phyloP scores from a whole-genome alignment of 1,140 invertebrate species.

The Solenopsis fugax region DNA sequence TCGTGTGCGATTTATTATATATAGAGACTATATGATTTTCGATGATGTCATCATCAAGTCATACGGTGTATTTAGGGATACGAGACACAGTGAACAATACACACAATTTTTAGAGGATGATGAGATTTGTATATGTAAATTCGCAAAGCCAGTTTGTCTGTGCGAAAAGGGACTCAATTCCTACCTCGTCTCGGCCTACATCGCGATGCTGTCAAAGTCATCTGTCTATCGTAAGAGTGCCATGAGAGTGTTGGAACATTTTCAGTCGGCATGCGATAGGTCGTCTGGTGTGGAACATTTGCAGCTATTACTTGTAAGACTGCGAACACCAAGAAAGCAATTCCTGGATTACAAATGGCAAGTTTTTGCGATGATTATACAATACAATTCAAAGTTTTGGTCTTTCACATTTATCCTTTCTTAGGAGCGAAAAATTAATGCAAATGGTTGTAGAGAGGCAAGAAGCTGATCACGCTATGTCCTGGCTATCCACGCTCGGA shows the following conservation, averaged over 20 bases:
- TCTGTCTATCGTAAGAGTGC: constrained; percentile 76
- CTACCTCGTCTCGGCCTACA: constrained; percentile 80
- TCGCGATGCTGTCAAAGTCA: constrained; percentile 72
- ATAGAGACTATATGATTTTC: constrained; percentile 66
- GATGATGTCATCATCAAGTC: constrained; percentile 69
- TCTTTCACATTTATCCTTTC: constrained; percentile 54
- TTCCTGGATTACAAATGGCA: constrained; percentile 91
- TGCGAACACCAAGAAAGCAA: constrained; percentile 87
- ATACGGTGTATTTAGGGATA: constrained; percentile 20
- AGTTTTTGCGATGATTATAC: constrained; percentile 63
- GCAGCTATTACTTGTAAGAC: constrained; percentile 77
- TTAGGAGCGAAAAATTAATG: constrained; percentile 83
- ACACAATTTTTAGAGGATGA: constrained; percentile 30
- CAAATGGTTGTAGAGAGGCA: constrained; percentile 88
- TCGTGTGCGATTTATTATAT: constrained; percentile 69
- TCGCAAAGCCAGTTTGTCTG: constrained; percentile 66
- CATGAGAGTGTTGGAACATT: constrained; percentile 58
- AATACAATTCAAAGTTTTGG: neutral
- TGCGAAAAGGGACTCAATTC: constrained; percentile 78
- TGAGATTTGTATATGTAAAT: constrained; percentile 10
- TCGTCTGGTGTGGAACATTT: neutral
- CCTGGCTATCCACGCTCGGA: constrained; percentile 98
- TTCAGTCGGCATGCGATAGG: constrained; percentile 31
- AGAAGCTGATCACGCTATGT: constrained; percentile 94
- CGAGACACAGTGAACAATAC: constrained; percentile 9